phyloP scores from a whole-genome alignment of 2,797 vertebrate genomes.

The Onychomys leucogaster region DNA sequence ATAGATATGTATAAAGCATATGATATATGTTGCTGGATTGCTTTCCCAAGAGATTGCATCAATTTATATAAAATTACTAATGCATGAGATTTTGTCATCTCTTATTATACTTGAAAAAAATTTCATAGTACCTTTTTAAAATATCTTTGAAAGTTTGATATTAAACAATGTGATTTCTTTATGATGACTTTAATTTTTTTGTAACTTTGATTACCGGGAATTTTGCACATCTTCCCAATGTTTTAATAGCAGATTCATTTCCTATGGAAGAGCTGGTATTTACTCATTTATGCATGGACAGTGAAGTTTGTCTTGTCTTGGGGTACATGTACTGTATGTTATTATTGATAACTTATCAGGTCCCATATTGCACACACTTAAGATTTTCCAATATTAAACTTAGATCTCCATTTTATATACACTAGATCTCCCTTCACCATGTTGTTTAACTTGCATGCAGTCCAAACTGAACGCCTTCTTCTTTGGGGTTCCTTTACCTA shows the following conservation, averaged over 20 bases:
- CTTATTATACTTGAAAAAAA: slow-evolving; percentile 59
- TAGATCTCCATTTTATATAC: not conserved
- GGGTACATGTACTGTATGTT: not conserved
- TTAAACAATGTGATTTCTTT: slow-evolving; percentile 57
- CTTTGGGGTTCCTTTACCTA: not conserved
- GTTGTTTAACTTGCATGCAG: not conserved
- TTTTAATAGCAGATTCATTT: slow-evolving; percentile 44
- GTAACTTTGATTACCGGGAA: not conserved
- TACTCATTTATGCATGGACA: not conserved
- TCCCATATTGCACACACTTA: not conserved
- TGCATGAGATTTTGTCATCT: slow-evolving; percentile 55
- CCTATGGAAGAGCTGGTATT: not conserved
- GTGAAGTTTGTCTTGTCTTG: not conserved
- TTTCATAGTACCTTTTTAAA: slow-evolving; percentile 51
- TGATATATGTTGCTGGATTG: slow-evolving; percentile 30
- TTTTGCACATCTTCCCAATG: slow-evolving; percentile 17
- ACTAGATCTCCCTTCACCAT: not conserved
- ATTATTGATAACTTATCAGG: not conserved
- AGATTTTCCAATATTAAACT: slow-evolving; percentile 1
- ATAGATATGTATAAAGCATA: slow-evolving; percentile 72
- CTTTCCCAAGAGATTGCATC: slow-evolving; percentile 15
- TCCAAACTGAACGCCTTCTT: not conserved
- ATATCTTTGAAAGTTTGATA: slow-evolving; percentile 52
- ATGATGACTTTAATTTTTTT: slow-evolving; percentile 53
- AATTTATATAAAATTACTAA: slow-evolving; percentile 74